Percentiles rank a stretch among this genome's conserved stretches.
Evolutionary conservation across 2,888 invertebrate genomes (phyloP).

Genomic region (Dryobota labecula): DNA sequence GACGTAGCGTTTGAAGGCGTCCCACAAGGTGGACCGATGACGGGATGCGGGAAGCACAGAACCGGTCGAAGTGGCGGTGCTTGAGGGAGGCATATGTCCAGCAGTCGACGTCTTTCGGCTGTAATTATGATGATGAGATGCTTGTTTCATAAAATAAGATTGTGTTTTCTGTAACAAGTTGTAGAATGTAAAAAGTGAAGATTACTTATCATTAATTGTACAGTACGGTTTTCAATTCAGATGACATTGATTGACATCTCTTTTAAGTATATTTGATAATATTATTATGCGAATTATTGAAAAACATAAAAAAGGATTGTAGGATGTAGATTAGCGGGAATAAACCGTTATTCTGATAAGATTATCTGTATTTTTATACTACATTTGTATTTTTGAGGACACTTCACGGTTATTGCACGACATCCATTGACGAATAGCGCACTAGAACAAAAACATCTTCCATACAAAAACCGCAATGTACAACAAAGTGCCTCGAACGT

Average conservation of each 20-base stretch:
- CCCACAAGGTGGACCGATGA: too few relatives aligned
- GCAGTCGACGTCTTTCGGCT: too few relatives aligned
- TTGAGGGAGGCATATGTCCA: too few relatives aligned
- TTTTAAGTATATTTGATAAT: neutral
- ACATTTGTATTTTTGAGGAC: neutral
- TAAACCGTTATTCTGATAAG: neutral
- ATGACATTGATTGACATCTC: neutral
- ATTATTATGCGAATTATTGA: neutral
- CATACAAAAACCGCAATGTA: constrained; percentile 2
- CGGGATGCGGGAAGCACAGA: too few relatives aligned
- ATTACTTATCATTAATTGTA: neutral
- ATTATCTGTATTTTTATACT: constrained; percentile 6
- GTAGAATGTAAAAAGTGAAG: neutral
- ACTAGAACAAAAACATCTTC: neutral
- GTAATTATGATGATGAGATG: too few relatives aligned
- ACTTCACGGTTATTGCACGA: constrained; percentile 3
- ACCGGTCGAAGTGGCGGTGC: too few relatives aligned
- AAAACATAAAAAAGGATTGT: neutral
- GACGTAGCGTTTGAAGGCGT: too few relatives aligned
- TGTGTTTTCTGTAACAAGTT: neutral
- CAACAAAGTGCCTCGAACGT: neutral
- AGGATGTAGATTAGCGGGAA: constrained; percentile 10
- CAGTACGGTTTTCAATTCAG: neutral
- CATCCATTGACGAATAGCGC: neutral
- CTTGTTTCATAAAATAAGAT: neutral